These are phyloP conservation scores for Heliothis peltigera DNA, from an alignment of 2,888 invertebrate species.

Conservation along the genomic window DNA sequence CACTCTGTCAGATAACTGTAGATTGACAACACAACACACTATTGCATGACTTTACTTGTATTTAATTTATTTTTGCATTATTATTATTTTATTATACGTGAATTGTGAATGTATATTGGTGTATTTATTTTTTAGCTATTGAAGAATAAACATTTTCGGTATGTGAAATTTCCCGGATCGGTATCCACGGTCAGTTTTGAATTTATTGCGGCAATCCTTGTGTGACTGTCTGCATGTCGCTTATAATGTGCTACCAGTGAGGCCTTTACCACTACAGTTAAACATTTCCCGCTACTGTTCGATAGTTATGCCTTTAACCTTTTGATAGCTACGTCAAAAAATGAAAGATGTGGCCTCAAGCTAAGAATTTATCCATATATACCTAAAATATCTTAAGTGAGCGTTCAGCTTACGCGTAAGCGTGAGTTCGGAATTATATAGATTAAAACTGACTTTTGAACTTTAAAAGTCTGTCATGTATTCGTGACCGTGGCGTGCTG, in stretches of 20 bases:
- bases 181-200: constrained; percentile 87
- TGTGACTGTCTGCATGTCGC: constrained; percentile 85
- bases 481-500: no score
- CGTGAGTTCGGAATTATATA: no score
- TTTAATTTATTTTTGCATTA: constrained; percentile 54
- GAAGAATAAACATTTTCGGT: constrained; percentile 90
- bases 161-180: constrained; percentile 89
- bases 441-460: no score
- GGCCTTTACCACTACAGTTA: constrained; percentile 25
- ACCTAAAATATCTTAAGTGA: no score
- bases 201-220: constrained; percentile 78
- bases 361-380: no score
- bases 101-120: constrained; percentile 88
- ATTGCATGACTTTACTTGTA: constrained; percentile 48
- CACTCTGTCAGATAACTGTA: constrained; percentile 35
- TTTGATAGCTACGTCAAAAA: no score
- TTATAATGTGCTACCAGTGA: constrained; percentile 63
- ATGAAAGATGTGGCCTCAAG: no score
- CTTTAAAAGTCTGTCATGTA: no score
- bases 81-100: constrained; percentile 65
- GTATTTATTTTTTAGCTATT: constrained; percentile 89
- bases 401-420: no score
- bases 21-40: constrained; percentile 39
- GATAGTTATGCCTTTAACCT: no score
- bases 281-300: constrained; percentile 32